phyloP scores from a whole-genome alignment of 2,888 invertebrate genomes.

The Caradrina kadenii region DNA sequence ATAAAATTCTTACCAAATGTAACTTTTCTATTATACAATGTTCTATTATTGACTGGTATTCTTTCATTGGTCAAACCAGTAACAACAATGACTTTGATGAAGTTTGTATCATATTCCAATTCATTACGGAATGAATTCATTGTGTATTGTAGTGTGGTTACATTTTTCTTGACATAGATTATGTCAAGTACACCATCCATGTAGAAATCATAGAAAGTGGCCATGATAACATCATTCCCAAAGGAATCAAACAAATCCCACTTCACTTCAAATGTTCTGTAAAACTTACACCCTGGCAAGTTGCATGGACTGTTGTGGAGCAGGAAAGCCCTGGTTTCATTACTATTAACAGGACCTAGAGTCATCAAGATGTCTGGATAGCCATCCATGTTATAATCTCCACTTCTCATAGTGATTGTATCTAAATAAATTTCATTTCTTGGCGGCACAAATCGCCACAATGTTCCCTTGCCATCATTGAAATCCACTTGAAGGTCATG shows the following conservation, averaged over 20 bases:
- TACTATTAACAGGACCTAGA: slow-evolving; percentile 85
- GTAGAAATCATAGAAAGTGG: slow-evolving; percentile 97
- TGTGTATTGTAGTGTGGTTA: slow-evolving; percentile 86
- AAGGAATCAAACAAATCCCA: slow-evolving; percentile 94
- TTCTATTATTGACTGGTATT: slow-evolving; percentile 93
- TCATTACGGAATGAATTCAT: slow-evolving; percentile 96
- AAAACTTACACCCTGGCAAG: slow-evolving; percentile 91
- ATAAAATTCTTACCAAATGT: slow-evolving; percentile 92
- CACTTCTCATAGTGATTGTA: slow-evolving; percentile 95
- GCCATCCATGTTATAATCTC: slow-evolving; percentile 99
- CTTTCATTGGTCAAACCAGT: slow-evolving; percentile 94
- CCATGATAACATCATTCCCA: slow-evolving; percentile 94
- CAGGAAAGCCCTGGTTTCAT: slow-evolving; percentile 92
- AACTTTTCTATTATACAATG: slow-evolving; percentile 93
- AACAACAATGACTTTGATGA: slow-evolving; percentile 98
- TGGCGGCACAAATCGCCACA: slow-evolving; percentile 93
- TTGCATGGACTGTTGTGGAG: slow-evolving; percentile 95
- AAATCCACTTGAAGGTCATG: slow-evolving; percentile 93
- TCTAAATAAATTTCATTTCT: slow-evolving; percentile 91
- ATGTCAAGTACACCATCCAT: slow-evolving; percentile 98
- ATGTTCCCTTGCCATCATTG: slow-evolving; percentile 91
- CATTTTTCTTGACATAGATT: slow-evolving; percentile 92
- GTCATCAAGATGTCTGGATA: slow-evolving; percentile 97
- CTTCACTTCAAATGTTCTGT: slow-evolving; percentile 94
- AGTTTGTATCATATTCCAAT: slow-evolving; percentile 98